Evolutionary conservation across 2,113 vertebrate genomes (phyloP).

Genomic region (Psammodynastes pulverulentus): DNA sequence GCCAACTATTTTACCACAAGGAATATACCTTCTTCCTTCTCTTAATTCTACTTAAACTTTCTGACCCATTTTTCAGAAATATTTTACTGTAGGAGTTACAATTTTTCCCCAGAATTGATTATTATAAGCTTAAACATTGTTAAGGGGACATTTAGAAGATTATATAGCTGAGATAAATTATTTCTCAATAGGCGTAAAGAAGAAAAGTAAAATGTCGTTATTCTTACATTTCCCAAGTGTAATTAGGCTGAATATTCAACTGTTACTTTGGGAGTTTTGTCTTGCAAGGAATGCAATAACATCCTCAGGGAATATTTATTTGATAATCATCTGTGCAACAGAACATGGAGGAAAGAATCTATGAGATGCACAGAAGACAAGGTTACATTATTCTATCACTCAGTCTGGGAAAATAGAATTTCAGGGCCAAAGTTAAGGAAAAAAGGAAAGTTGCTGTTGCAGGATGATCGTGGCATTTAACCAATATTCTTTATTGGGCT

Average conservation of each 20-base stretch:
- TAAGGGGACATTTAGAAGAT: not conserved
- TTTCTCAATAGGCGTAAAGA: not conserved
- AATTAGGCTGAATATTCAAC: not conserved
- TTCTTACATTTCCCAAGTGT: not conserved
- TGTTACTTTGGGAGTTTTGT: not conserved
- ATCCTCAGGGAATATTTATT: not conserved
- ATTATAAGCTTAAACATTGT: not conserved
- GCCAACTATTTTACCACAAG: not conserved
- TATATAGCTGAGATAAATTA: not conserved
- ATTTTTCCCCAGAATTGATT: not conserved
- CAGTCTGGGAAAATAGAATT: conserved; percentile 15
- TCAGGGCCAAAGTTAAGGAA: conserved; percentile 22
- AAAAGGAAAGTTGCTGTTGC: not conserved
- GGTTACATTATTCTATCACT: not conserved
- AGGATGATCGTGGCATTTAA: not conserved
- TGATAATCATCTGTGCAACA: not conserved
- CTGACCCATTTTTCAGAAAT: not conserved
- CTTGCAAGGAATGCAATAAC: not conserved
- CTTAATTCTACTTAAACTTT: not conserved
- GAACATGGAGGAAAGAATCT: not conserved
- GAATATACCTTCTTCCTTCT: not conserved
- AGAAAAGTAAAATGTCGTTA: not conserved
- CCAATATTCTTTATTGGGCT: not conserved
- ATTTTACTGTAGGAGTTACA: not conserved
- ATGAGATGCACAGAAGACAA: conserved; percentile 3